Conservation (phyloP, 2,797 vertebrate species). For the Trachurus trachurus region DNA sequence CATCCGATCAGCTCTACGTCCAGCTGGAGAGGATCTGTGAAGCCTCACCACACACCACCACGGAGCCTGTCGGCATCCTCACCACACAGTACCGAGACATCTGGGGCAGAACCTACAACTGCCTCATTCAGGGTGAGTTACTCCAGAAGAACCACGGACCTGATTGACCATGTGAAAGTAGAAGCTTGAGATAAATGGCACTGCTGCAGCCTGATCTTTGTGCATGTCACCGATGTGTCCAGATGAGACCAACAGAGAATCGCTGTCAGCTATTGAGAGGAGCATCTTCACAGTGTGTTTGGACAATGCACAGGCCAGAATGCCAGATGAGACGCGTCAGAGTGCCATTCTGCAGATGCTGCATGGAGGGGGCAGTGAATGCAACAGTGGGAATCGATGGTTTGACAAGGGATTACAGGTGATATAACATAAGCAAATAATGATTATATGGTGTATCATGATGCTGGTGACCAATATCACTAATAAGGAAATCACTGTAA, state of each 20-base stretch:
- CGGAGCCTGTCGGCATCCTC: slow-evolving; percentile 92
- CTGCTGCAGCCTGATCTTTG: background rate
- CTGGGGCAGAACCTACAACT: slow-evolving; percentile 92
- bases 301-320: slow-evolving; percentile 85
- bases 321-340: slow-evolving; percentile 83
- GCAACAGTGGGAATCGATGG: slow-evolving; percentile 94
- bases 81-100: slow-evolving; percentile 92
- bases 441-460: background rate
- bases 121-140: slow-evolving; percentile 89
- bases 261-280: slow-evolving; percentile 89
- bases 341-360: slow-evolving; percentile 89
- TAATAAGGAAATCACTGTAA: background rate
- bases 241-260: slow-evolving; percentile 93
- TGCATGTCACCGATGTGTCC: background rate
- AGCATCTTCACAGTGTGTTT: slow-evolving; percentile 93
- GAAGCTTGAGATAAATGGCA: background rate
- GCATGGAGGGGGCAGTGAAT: slow-evolving; percentile 77
- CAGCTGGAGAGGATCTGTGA: slow-evolving; percentile 94
- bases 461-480: background rate
- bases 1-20: slow-evolving; percentile 88
- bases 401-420: slow-evolving; percentile 95
- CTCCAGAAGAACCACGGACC: background rate
- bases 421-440: background rate
- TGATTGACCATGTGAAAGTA: background rate
- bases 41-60: slow-evolving; percentile 88